Base-by-base conservation (phyloP, 2,888 invertebrate species). In the Amaurobius ferox region DNA sequence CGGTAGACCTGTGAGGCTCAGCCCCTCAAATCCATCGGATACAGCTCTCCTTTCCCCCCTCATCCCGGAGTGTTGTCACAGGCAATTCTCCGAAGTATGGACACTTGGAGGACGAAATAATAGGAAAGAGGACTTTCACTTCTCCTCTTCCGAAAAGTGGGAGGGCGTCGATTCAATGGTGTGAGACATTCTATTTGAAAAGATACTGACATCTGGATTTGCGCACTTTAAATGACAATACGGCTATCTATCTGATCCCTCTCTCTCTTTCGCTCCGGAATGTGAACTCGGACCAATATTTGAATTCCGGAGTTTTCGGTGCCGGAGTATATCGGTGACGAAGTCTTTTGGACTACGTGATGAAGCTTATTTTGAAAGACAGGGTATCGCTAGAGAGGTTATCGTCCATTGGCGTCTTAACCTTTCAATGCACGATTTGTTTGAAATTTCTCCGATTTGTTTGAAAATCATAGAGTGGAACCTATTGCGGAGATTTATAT, bases 41-140 rank as follows among this genome's bases (percentile, higher is more conserved):
- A 35, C 35, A 7, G 6, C 67, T 9, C n/a, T 16, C 30, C 35
- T n/a, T 7, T 23, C 55, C 55, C 16, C 23, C 11, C 13, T 16
- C n/a, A 2, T 16, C 44, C 23, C 23, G 9, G 16, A 67, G 77
- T 67, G 67, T 66, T 77, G 77, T 77, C 77, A 48, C 26, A 48
- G 48, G 11, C 67, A 29, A 40, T 66, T 74, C 32, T 29, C 44
- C 29, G 35, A 67, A 40, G 77, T 35, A 48, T 29, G 7, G 44
- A 26, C 30, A 26, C 32, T 32, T 39, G 35, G 62, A 48, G 62
- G 35, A 35, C 73, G 32, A 62, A 55, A 55, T 55, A 55, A 55
- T 55, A 55, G 23, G 16, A 23, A 19, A 55, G 55, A 55, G 23
- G 19, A 19, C 23, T 55, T 16, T 44, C 44, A 44, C 44, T 44